A percentile compares a stretch with the other conserved stretches of the same genome.
phyloP scores from a whole-genome alignment of 2,113 vertebrate species.

The Sminthopsis crassicaudata region DNA sequence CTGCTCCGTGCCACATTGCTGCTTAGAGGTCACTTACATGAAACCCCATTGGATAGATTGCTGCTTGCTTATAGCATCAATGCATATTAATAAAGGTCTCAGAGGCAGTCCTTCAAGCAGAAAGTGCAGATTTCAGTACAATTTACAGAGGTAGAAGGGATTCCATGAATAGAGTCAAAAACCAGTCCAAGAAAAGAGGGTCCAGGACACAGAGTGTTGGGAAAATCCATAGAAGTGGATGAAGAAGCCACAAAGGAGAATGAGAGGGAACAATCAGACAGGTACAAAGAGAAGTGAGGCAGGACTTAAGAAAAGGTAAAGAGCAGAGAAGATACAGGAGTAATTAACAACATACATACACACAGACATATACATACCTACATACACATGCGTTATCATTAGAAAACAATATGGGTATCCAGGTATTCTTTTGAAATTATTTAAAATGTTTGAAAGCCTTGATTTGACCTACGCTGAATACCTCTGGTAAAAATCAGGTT shows the following conservation, averaged over 20 bases:
- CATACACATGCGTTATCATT: slow-evolving; percentile 6
- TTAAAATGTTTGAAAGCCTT: slow-evolving; percentile 27
- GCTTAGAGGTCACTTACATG: neutral
- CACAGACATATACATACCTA: neutral
- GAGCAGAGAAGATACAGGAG: neutral
- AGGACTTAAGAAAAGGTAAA: neutral
- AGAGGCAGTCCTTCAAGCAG: slow-evolving; percentile 37
- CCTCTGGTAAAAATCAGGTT: slow-evolving; percentile 59
- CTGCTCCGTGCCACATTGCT: neutral
- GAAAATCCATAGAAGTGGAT: neutral
- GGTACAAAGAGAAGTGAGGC: neutral
- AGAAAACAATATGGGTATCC: neutral
- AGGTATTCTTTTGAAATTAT: slow-evolving; percentile 27
- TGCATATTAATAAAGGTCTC: slow-evolving; percentile 2
- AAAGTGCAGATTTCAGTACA: neutral
- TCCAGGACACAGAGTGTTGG: neutral
- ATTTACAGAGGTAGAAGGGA: slow-evolving; percentile 5
- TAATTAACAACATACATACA: neutral
- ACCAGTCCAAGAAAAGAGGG: neutral
- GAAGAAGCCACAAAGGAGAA: neutral
- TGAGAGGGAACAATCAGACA: neutral
- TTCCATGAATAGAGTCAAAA: neutral
- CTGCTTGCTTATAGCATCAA: neutral
- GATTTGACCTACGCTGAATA: slow-evolving; percentile 8
- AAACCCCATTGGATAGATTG: neutral